Percentiles rank a stretch among this genome's conserved stretches.
Evolutionary conservation across 2,888 invertebrate species (phyloP).

Genomic region (Colletes collaris): DNA sequence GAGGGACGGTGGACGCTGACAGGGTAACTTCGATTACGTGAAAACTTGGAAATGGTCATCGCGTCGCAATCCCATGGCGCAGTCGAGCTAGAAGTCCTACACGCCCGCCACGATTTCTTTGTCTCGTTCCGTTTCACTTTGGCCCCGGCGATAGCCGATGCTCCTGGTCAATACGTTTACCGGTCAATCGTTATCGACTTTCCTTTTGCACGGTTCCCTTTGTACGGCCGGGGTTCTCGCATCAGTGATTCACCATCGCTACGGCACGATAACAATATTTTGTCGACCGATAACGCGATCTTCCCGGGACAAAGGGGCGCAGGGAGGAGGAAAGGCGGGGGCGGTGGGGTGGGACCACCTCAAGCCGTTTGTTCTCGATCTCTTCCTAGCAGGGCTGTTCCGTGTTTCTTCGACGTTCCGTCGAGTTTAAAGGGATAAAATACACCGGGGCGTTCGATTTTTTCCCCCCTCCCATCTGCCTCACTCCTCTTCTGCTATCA

Average conservation of each 20-base stretch:
- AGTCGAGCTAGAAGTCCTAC: conserved; percentile 40
- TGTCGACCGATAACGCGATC: conserved; percentile 71
- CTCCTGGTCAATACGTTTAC: conserved; percentile 64
- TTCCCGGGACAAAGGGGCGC: conserved; percentile 61
- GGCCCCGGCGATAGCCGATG: conserved; percentile 46
- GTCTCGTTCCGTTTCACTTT: conserved; percentile 47
- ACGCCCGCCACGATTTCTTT: conserved; percentile 47
- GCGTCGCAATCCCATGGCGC: conserved; percentile 54
- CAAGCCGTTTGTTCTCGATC: conserved; percentile 59
- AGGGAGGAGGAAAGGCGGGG: conserved; percentile 8
- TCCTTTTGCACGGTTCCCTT: conserved; percentile 62
- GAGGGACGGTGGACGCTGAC: conserved; percentile 7
- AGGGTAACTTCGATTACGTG: conserved; percentile 56
- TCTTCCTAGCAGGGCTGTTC: conserved; percentile 35
- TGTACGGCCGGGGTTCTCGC: conserved; percentile 62
- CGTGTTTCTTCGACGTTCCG: conserved; percentile 46
- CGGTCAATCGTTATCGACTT: conserved; percentile 70
- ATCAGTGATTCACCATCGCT: conserved; percentile 70
- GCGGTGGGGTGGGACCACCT: conserved; percentile 43
- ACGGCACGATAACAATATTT: conserved; percentile 71
- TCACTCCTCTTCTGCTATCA: conserved; percentile 23
- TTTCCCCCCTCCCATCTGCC: too few species aligned
- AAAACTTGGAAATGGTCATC: conserved; percentile 61
- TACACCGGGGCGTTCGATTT: conserved; percentile 41
- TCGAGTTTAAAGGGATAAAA: conserved; percentile 51